A percentile compares a stretch with the other conserved stretches of the same genome.
Evolutionary conservation across 2,797 vertebrate species (phyloP).

Genomic region (Eutrigla gurnardus): DNA sequence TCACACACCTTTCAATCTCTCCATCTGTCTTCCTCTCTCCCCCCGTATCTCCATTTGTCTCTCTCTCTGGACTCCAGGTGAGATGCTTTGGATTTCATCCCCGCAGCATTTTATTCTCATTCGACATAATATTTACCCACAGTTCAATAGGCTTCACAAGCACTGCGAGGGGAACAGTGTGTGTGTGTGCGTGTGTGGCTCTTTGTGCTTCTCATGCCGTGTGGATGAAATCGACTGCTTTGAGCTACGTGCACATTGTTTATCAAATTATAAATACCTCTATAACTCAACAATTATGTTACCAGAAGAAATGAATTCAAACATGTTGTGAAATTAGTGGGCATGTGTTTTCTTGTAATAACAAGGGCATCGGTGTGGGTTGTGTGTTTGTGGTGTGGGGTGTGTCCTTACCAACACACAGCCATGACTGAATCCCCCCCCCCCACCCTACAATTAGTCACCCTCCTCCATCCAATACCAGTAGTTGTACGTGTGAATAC

Average conservation of each 20-base stretch:
- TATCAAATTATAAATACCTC: slow-evolving; percentile 67
- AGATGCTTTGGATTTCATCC: slow-evolving; percentile 60
- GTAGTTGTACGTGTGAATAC: too few relatives aligned
- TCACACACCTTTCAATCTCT: slow-evolving; percentile 43
- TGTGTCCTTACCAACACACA: too few relatives aligned
- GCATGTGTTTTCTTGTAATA: slow-evolving; percentile 38
- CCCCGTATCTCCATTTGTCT: slow-evolving; percentile 35
- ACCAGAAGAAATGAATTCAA: slow-evolving; percentile 28
- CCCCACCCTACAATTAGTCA: too few relatives aligned
- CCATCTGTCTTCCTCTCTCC: slow-evolving; percentile 23
- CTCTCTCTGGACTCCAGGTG: slow-evolving; percentile 68
- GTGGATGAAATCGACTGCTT: slow-evolving; percentile 58
- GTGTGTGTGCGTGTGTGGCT: slow-evolving; percentile 13
- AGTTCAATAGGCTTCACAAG: slow-evolving; percentile 63
- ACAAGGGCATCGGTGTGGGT: neutral
- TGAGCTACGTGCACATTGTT: slow-evolving; percentile 59
- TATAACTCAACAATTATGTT: slow-evolving; percentile 47
- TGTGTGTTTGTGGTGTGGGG: neutral
- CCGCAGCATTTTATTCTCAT: slow-evolving; percentile 56
- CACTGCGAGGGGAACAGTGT: slow-evolving; percentile 3
- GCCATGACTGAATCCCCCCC: too few relatives aligned
- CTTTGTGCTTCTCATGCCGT: slow-evolving; percentile 33
- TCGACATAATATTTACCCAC: slow-evolving; percentile 68
- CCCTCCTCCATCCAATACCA: too few relatives aligned
- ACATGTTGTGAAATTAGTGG: slow-evolving; percentile 44